A percentile compares a stretch with the other conserved stretches of the same genome.
Evolutionary conservation across 2,888 invertebrate genomes (phyloP).

Genomic region (Tenthredo amoena): DNA sequence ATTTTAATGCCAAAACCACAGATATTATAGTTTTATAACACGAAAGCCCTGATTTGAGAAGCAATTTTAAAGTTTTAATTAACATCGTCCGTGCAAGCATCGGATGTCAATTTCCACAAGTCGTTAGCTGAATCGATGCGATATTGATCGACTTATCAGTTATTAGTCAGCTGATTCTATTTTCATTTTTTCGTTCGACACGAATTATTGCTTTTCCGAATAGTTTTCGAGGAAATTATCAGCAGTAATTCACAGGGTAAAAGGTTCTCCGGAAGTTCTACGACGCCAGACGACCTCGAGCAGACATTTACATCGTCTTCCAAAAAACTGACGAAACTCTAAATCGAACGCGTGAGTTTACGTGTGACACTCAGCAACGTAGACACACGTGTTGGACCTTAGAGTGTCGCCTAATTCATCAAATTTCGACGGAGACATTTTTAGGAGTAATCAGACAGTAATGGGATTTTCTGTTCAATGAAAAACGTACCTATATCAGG

Average conservation of each 20-base stretch:
- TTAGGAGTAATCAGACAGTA: background rate
- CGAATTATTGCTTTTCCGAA: background rate
- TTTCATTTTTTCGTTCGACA: background rate
- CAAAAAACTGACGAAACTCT: slow-evolving; percentile 65
- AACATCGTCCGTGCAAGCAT: background rate
- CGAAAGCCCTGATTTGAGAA: background rate
- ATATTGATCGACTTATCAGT: background rate
- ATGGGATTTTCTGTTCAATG: background rate
- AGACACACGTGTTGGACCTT: slow-evolving; percentile 78
- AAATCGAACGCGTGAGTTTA: slow-evolving; percentile 78
- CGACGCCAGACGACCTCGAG: background rate
- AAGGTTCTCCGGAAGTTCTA: background rate
- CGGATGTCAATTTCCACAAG: background rate
- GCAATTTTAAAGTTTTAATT: slow-evolving; percentile 40
- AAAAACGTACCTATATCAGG: background rate
- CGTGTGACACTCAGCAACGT: slow-evolving; percentile 76
- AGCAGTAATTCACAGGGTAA: background rate
- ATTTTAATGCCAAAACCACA: background rate
- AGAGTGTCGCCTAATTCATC: slow-evolving; percentile 69
- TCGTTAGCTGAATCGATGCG: background rate
- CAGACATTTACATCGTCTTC: background rate
- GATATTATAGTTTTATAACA: background rate
- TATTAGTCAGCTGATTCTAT: background rate
- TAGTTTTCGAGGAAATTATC: background rate
- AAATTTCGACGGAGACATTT: background rate